Evolutionary conservation across 2,797 vertebrate species (phyloP).

Genomic region (Pseudomugil tenellus): DNA sequence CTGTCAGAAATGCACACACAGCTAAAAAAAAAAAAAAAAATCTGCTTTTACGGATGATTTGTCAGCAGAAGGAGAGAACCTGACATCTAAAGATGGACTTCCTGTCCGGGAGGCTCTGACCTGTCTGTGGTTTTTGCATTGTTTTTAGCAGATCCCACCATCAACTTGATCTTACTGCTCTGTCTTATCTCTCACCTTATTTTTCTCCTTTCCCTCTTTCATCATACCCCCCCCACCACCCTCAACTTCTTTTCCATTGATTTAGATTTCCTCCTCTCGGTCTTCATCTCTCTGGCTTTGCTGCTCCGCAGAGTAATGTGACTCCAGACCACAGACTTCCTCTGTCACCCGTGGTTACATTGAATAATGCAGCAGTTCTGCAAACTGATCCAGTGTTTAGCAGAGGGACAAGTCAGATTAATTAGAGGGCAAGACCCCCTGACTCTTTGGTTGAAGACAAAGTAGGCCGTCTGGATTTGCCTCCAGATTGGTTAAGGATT

Average conservation of each 20-base stretch:
- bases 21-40: conserved; percentile 1
- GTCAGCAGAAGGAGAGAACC: conserved; percentile 56
- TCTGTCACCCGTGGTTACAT: conserved; percentile 59
- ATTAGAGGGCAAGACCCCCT: conserved; percentile 78
- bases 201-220: conserved; percentile 32
- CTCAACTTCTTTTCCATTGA: conserved; percentile 43
- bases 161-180: conserved; percentile 61
- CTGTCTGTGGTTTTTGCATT: conserved; percentile 58
- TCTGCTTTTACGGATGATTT: conserved; percentile 42
- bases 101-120: conserved; percentile 46
- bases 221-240: conserved; percentile 19
- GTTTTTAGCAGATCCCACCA: conserved; percentile 37
- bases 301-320: conserved; percentile 60
- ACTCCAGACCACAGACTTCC: conserved; percentile 76
- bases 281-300: conserved; percentile 27
- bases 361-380: conserved; percentile 82
- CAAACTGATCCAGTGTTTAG: conserved; percentile 80
- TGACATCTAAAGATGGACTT: conserved; percentile 50
- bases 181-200: conserved; percentile 49
- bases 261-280: conserved; percentile 52
- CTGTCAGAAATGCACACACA: conserved; percentile 29
- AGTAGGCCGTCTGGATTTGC: conserved; percentile 25
- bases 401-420: conserved; percentile 77
- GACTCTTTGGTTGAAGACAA: conserved; percentile 44
- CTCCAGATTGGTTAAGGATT: conserved; percentile 22